Base-by-base conservation (phyloP, 2,888 invertebrate genomes). In the Diarsia rubi region DNA sequence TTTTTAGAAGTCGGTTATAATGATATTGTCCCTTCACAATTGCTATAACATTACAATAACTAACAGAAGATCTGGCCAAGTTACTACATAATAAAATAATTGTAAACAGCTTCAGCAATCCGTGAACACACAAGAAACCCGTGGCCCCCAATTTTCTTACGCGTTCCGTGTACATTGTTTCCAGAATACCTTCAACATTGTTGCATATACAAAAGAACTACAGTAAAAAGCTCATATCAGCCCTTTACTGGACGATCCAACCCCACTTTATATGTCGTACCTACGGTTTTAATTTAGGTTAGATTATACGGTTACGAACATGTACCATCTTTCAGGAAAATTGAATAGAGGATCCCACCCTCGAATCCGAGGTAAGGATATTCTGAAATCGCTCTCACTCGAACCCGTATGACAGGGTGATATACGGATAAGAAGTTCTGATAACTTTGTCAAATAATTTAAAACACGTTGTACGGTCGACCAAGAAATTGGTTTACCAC, bases 331-430 rank as follows among this genome's bases (percentile, higher is more conserved):
- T 78, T 79, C 57, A 73, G 71, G 83, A 75, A 88, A 88, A 90
- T 90, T 90, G 87, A 89, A 87, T 86, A 79, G 82, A 80, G 75
- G 66, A 81, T 74, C 75, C 75, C 77, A 37, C 59, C 77, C 73
- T 73, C 45, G 71, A 84, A 77, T 78, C 70, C 75, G 71, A 79
- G 72, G 81, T 79, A 81, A 78, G 82, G 85, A 85, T 85, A 87
- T 87, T 87, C 83, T 69, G 85, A 75, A 81, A 88, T 79, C 83
- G 83, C 69, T 83, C 66, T 73, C 79, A 75, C 77, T 83, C 72
- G 68, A 62, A 68, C 72, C 64, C 54, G 54, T 65, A 37, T 75
- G 65, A 64, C 37, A 27, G 52, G 2, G 69, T 45, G 74, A 76
- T 65, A 74, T 54, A 82, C 78, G 21, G 75, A 3, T 16, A 0